A percentile compares a stretch with the other conserved stretches of the same genome.
phyloP scores from a whole-genome alignment of 2,888 invertebrate genomes.

The Penaeus monodon region DNA sequence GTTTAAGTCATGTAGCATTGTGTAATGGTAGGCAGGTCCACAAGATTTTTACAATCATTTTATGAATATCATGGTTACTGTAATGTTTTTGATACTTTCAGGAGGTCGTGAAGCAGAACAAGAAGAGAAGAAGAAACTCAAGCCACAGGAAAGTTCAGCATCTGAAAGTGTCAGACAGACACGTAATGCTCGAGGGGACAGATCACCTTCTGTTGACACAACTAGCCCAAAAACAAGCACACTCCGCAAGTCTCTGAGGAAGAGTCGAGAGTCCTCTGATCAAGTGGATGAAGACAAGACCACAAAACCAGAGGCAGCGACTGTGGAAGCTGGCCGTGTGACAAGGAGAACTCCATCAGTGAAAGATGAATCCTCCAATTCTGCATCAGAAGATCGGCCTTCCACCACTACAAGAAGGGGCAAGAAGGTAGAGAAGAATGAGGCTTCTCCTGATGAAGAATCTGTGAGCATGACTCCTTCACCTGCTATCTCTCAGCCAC shows the following conservation, averaged over 20 bases:
- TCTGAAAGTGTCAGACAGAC: conserved; percentile 1
- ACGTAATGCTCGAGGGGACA: background rate
- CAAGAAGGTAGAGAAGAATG: conserved; percentile 6
- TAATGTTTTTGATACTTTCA: conserved; percentile 26
- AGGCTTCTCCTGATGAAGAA: background rate
- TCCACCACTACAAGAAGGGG: background rate
- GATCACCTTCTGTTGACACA: too few species aligned
- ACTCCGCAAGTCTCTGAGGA: background rate
- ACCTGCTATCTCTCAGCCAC: background rate
- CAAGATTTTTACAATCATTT: background rate
- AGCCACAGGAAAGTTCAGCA: background rate
- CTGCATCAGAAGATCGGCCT: background rate
- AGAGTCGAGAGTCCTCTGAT: background rate
- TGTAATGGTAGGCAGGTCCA: background rate
- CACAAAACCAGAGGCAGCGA: background rate
- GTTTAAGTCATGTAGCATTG: too few species aligned
- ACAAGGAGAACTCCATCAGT: conserved; percentile 31
- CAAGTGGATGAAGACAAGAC: background rate
- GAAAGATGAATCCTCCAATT: background rate
- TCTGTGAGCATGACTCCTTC: background rate
- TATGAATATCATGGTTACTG: background rate
- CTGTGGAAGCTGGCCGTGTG: conserved; percentile 18
- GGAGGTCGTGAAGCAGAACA: conserved; percentile 29
- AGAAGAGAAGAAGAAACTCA: conserved; percentile 20
- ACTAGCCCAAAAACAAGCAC: too few species aligned